Percentiles rank a stretch among this genome's conserved stretches.
These are phyloP conservation scores for Ridgeia piscesae DNA, from an alignment of 1,140 invertebrate species.

Conservation along the genomic window DNA sequence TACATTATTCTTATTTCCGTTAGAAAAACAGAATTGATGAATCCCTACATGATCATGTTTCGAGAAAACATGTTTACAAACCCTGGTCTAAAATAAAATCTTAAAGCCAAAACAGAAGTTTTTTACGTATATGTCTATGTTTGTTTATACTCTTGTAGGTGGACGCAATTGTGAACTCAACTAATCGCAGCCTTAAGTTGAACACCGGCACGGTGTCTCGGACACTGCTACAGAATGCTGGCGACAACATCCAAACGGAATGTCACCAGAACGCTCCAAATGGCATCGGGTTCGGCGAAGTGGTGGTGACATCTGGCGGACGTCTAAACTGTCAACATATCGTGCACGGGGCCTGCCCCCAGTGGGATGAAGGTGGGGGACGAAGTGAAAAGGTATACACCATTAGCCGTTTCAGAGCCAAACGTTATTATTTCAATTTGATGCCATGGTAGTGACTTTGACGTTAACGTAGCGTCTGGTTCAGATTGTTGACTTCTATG, in stretches of 20 bases:
- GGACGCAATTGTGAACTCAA: neutral
- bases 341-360: conserved; percentile 34
- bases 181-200: conserved; percentile 19
- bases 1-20: neutral
- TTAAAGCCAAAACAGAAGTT: neutral
- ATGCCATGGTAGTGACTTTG: neutral
- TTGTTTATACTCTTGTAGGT: neutral
- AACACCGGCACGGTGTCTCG: conserved; percentile 36
- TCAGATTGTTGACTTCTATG: neutral
- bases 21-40: neutral
- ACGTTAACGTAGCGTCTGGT: neutral
- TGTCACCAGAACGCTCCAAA: conserved; percentile 25
- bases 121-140: neutral
- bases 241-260: conserved; percentile 25
- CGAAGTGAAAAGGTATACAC: conserved; percentile 23
- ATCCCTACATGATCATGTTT: neutral
- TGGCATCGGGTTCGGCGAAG: conserved; percentile 34
- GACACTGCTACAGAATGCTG: conserved; percentile 37
- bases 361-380: conserved; percentile 28
- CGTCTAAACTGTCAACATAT: conserved; percentile 40
- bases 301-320: conserved; percentile 36
- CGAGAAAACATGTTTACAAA: neutral
- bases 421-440: neutral
- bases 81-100: too few relatives aligned
- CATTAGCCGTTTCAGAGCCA: conserved; percentile 23